These are phyloP conservation scores for Cyphomyrus discorhynchus DNA, from an alignment of 2,113 vertebrate species.

Conservation along the genomic window DNA sequence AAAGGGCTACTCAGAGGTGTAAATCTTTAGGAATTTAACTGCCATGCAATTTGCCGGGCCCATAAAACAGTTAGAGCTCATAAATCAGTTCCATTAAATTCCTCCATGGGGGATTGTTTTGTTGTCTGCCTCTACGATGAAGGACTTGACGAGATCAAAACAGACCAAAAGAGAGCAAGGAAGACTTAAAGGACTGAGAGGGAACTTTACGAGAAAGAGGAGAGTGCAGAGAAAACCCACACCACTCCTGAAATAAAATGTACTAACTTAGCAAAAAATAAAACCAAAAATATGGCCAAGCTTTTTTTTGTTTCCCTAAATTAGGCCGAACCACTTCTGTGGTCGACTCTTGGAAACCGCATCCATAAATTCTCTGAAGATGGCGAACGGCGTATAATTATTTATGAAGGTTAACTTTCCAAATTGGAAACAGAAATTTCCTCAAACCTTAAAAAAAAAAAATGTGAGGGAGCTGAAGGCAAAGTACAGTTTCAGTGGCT, in stretches of 20 bases:
- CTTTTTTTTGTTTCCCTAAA: slow-evolving; percentile 35
- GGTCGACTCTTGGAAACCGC: slow-evolving; percentile 39
- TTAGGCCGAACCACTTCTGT: slow-evolving; percentile 38
- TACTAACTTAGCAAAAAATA: slow-evolving; percentile 20
- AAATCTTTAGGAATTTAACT: slow-evolving; percentile 22
- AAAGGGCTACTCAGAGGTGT: not conserved
- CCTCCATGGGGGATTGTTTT: not conserved
- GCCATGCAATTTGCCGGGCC: not conserved
- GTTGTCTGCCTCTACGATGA: not conserved
- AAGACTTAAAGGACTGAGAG: not conserved
- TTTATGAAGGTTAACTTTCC: slow-evolving; percentile 51
- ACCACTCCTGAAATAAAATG: slow-evolving; percentile 23
- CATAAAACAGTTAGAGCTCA: not conserved
- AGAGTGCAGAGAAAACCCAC: not conserved
- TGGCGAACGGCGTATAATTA: slow-evolving; percentile 50
- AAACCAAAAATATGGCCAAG: slow-evolving; percentile 22
- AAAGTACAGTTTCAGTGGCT: not conserved
- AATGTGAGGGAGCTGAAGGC: not conserved
- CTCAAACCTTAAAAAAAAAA: slow-evolving; percentile 31
- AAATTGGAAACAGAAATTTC: slow-evolving; percentile 50
- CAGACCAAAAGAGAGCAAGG: not conserved
- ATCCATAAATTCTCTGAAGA: slow-evolving; percentile 46
- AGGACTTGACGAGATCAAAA: not conserved
- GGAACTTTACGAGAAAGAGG: not conserved
- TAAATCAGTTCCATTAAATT: slow-evolving; percentile 6